These are phyloP conservation scores for Manis javanica DNA, from an alignment of 2,797 vertebrate species.

Conservation along the genomic window DNA sequence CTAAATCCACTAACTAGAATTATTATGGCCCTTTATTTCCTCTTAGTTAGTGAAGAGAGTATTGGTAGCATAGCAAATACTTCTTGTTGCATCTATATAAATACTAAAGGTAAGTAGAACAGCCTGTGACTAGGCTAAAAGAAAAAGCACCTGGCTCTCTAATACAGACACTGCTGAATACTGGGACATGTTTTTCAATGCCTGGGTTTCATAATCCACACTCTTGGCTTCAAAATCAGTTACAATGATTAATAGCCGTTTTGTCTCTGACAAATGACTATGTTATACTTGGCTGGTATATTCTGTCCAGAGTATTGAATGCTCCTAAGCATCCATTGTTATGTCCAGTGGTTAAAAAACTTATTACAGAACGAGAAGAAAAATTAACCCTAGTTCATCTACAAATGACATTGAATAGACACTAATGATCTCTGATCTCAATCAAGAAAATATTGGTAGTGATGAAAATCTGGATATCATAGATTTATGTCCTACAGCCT, in stretches of 20 bases:
- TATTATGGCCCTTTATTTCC: background rate
- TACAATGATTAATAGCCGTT: too few species aligned
- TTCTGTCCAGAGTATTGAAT: background rate
- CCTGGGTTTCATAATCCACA: background rate
- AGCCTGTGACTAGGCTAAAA: background rate
- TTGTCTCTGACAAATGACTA: too few species aligned
- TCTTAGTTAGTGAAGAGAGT: background rate
- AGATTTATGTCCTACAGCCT: background rate
- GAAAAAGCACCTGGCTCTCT: background rate
- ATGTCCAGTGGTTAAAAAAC: background rate
- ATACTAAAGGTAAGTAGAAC: background rate
- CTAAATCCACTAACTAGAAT: background rate
- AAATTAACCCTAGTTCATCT: background rate
- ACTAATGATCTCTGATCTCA: background rate
- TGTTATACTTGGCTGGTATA: too few species aligned
- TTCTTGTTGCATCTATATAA: slow-evolving; percentile 6
- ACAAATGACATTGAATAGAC: background rate
- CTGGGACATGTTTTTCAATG: background rate
- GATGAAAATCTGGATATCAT: background rate
- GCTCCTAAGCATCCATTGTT: background rate
- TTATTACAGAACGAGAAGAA: background rate
- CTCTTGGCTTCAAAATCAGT: background rate
- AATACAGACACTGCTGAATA: background rate
- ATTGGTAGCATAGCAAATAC: background rate
- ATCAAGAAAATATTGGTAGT: background rate